These are phyloP conservation scores for Genyomyrus donnyi DNA, from an alignment of 2,113 vertebrate genomes.

Conservation along the genomic window DNA sequence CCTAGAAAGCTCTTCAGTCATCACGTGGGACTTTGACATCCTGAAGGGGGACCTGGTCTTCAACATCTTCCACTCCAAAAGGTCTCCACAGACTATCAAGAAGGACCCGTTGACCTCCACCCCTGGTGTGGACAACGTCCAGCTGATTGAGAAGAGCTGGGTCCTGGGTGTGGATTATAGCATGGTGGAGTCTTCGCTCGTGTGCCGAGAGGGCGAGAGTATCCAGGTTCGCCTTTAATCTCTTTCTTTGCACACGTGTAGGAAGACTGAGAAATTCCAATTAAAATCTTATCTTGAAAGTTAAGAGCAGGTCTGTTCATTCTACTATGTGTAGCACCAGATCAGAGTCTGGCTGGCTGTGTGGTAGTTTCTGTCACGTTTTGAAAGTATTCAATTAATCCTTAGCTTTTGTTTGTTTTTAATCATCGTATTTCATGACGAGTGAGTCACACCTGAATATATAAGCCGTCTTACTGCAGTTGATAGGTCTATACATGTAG, in stretches of 20 bases:
- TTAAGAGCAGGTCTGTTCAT: neutral
- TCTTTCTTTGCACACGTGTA: neutral
- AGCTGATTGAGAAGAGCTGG: constrained; percentile 60
- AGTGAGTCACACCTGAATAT: neutral
- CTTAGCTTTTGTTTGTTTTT: neutral
- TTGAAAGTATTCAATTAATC: neutral
- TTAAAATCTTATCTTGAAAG: neutral
- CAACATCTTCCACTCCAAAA: constrained; percentile 69
- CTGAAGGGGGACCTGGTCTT: constrained; percentile 71
- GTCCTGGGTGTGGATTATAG: constrained; percentile 64
- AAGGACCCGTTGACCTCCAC: neutral
- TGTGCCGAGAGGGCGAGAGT: constrained; percentile 73
- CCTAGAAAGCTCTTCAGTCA: constrained; percentile 67
- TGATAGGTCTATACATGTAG: neutral
- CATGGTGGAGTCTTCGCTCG: constrained; percentile 57
- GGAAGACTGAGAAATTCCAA: neutral
- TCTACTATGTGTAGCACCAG: neutral
- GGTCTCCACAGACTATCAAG: constrained; percentile 37
- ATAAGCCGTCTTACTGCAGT: neutral
- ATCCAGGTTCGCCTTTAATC: constrained; percentile 59
- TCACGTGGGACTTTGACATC: constrained; percentile 80
- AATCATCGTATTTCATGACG: neutral
- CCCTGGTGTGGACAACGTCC: constrained; percentile 42
- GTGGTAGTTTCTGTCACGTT: neutral
- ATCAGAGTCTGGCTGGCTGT: neutral